These are phyloP conservation scores for Empidonax traillii DNA, from an alignment of 2,113 vertebrate genomes.

Conservation along the genomic window DNA sequence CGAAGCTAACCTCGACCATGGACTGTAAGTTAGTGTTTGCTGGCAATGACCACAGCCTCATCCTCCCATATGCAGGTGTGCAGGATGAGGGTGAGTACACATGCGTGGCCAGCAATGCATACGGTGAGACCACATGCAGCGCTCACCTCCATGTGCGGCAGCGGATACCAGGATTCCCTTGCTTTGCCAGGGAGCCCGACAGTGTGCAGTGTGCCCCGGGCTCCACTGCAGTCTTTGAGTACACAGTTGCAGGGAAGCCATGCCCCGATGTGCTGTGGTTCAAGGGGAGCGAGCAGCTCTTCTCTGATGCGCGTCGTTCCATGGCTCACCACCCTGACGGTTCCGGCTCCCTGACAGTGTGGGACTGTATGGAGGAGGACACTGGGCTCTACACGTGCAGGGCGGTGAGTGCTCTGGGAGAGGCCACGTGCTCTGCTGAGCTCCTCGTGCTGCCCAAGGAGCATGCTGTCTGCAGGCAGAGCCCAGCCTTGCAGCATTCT, in stretches of 20 bases:
- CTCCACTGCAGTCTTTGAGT: slow-evolving; percentile 68
- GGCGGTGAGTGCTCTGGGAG: slow-evolving; percentile 78
- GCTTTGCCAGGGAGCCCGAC: background rate
- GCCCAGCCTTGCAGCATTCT: slow-evolving; percentile 53
- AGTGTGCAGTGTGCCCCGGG: fast-evolving
- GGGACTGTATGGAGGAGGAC: slow-evolving; percentile 72
- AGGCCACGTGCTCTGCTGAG: slow-evolving; percentile 77
- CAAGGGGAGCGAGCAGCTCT: slow-evolving; percentile 76
- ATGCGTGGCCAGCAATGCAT: slow-evolving; percentile 81
- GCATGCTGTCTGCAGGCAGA: slow-evolving; percentile 46
- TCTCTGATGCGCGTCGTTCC: slow-evolving; percentile 62
- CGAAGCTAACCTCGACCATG: slow-evolving; percentile 71
- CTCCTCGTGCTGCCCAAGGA: slow-evolving; percentile 69
- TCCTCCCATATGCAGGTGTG: slow-evolving; percentile 76
- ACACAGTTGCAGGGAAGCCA: slow-evolving; percentile 77
- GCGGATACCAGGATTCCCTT: background rate
- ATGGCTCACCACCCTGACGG: slow-evolving; percentile 76
- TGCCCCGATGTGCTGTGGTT: slow-evolving; percentile 82
- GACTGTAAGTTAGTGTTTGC: slow-evolving; percentile 83
- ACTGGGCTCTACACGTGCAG: slow-evolving; percentile 80
- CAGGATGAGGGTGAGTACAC: slow-evolving; percentile 87
- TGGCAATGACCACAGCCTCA: slow-evolving; percentile 81
- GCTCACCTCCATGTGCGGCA: slow-evolving; percentile 64
- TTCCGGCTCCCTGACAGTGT: slow-evolving; percentile 80
- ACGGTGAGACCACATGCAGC: slow-evolving; percentile 79